Conservation (phyloP, 2,113 vertebrate genomes). For the Syrrhaptes paradoxus region DNA sequence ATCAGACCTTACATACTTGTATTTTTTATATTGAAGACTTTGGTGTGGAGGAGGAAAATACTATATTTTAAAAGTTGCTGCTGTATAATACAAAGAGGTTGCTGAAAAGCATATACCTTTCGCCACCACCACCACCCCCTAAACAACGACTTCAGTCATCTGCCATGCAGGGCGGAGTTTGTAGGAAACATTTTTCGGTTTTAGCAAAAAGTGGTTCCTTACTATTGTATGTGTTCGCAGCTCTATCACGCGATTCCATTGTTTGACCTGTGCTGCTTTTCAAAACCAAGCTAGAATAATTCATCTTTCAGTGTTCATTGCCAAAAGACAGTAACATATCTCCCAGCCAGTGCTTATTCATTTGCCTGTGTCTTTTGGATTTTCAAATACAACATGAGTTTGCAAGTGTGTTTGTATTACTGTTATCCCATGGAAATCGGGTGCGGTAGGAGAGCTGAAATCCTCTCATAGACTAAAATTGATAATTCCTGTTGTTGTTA, state of each 20-base stretch:
- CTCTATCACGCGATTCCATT: background rate
- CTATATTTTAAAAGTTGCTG: background rate
- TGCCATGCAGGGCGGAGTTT: background rate
- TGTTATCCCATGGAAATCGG: background rate
- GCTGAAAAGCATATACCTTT: background rate
- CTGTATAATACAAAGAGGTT: background rate
- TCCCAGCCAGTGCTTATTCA: background rate
- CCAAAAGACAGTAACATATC: background rate
- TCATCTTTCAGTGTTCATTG: background rate
- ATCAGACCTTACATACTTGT: background rate
- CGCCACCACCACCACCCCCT: background rate
- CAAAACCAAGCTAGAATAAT: conserved; percentile 4
- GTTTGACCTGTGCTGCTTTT: conserved; percentile 27
- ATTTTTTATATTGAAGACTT: background rate
- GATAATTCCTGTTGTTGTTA: background rate
- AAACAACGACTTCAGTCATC: background rate
- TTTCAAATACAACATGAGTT: background rate
- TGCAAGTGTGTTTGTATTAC: background rate
- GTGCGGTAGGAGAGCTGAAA: background rate
- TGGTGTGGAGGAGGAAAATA: background rate
- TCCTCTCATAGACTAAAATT: background rate
- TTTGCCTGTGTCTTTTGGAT: background rate
- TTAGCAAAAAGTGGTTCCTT: background rate
- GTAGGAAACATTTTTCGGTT: background rate
- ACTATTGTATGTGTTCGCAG: background rate